Evolutionary conservation across 1,140 invertebrate species (phyloP).

Genomic region (Asbolus verrucosus): DNA sequence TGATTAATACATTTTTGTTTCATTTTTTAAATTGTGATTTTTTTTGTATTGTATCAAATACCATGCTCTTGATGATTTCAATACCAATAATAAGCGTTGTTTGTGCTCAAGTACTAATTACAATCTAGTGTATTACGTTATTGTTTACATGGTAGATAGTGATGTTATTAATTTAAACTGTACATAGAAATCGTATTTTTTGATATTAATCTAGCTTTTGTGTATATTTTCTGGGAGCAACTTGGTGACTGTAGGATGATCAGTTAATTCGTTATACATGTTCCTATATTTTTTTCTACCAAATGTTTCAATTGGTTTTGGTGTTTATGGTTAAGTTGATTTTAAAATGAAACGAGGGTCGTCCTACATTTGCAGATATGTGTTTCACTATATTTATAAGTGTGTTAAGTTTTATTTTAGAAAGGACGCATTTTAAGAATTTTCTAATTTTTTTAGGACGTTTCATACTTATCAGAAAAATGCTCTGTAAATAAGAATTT

Average conservation of each 20-base stretch:
- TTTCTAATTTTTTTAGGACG: slow-evolving; percentile 43
- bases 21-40: slow-evolving; percentile 13
- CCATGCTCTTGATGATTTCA: slow-evolving; percentile 9
- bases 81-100: slow-evolving; percentile 16
- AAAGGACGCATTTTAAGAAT: background rate
- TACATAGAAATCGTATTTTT: slow-evolving; percentile 29
- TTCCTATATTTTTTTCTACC: slow-evolving; percentile 38
- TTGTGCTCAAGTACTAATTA: slow-evolving; percentile 32
- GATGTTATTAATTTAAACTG: slow-evolving; percentile 14
- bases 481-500: slow-evolving; percentile 46
- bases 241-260: slow-evolving; percentile 40
- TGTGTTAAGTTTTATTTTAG: slow-evolving; percentile 24
- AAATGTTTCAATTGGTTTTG: slow-evolving; percentile 13
- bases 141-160: slow-evolving; percentile 1
- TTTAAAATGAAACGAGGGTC: background rate
- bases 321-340: slow-evolving; percentile 15
- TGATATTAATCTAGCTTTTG: slow-evolving; percentile 29
- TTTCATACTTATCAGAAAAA: slow-evolving; percentile 18
- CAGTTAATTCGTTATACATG: slow-evolving; percentile 13
- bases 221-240: slow-evolving; percentile 41
- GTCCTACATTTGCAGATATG: background rate
- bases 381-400: background rate
- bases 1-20: slow-evolving; percentile 28
- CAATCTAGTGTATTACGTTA: slow-evolving; percentile 10
- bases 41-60: slow-evolving; percentile 9